phyloP scores from a whole-genome alignment of 2,888 invertebrate genomes.

The Nesidiocoris tenuis region DNA sequence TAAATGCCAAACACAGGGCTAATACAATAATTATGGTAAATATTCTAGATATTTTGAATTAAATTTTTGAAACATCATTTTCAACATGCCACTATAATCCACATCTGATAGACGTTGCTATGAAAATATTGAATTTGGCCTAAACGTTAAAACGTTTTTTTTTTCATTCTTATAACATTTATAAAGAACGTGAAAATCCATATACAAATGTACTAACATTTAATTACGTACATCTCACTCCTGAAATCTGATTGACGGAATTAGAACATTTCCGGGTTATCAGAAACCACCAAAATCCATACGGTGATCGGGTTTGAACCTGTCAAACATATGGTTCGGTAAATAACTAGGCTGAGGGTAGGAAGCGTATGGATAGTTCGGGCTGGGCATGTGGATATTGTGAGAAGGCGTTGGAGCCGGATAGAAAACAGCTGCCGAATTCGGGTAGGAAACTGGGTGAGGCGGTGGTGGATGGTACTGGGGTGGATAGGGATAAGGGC shows the following conservation, averaged over 20 bases:
- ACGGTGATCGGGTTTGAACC: slow-evolving; percentile 56
- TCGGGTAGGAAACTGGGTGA: slow-evolving; percentile 48
- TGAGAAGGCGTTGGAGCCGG: slow-evolving; percentile 56
- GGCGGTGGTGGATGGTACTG: slow-evolving; percentile 52
- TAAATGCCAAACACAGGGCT: not conserved
- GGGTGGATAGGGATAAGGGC: slow-evolving; percentile 53
- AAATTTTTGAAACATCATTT: slow-evolving; percentile 6
- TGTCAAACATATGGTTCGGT: slow-evolving; percentile 58
- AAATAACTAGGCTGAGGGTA: slow-evolving; percentile 54
- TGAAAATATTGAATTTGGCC: slow-evolving; percentile 48
- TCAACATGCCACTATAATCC: slow-evolving; percentile 1
- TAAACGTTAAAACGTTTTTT: slow-evolving; percentile 45
- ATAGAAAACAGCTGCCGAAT: slow-evolving; percentile 52
- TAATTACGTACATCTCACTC: slow-evolving; percentile 17
- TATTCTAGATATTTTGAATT: not conserved
- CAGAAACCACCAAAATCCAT: slow-evolving; percentile 59
- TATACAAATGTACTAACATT: slow-evolving; percentile 30
- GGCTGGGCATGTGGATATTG: slow-evolving; percentile 67
- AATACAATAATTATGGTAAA: not conserved
- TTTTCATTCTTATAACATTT: slow-evolving; percentile 45
- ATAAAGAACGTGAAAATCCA: slow-evolving; percentile 46
- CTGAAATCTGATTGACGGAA: slow-evolving; percentile 25
- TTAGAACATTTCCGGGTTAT: slow-evolving; percentile 50
- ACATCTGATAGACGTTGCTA: slow-evolving; percentile 33
- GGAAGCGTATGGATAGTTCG: slow-evolving; percentile 65